Evolutionary conservation across 2,113 vertebrate genomes (phyloP).

Genomic region (Ahaetulla prasina): DNA sequence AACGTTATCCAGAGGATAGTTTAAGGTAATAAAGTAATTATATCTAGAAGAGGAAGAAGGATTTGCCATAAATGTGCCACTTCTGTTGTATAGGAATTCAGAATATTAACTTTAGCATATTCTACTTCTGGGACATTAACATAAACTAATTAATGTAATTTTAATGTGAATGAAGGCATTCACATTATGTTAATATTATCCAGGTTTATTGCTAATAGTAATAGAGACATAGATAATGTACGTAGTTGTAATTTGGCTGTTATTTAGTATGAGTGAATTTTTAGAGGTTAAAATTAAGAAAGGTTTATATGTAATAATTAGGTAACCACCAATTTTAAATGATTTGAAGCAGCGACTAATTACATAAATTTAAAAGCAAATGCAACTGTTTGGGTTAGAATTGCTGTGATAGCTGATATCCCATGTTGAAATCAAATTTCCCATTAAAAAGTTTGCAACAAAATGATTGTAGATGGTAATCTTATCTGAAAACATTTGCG

Average conservation of each 20-base stretch:
- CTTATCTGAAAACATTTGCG: background rate
- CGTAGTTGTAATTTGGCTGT: background rate
- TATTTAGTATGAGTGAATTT: background rate
- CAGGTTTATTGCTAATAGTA: background rate
- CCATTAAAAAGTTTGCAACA: background rate
- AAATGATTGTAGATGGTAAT: background rate
- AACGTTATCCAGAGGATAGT: conserved; percentile 89
- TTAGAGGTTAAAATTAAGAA: background rate
- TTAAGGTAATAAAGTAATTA: conserved; percentile 73
- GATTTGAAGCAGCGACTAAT: background rate
- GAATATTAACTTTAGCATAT: background rate
- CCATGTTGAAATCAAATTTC: background rate
- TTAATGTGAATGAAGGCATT: background rate
- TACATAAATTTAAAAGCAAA: background rate
- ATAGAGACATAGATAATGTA: background rate
- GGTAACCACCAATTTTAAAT: background rate
- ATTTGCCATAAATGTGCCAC: background rate
- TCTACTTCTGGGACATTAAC: background rate
- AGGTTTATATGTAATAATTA: background rate
- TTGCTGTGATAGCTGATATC: background rate
- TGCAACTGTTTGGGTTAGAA: background rate
- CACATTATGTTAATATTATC: background rate
- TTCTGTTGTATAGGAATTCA: background rate
- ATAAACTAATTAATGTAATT: background rate
- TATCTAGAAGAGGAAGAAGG: background rate